A percentile compares a stretch with the other conserved stretches of the same genome.
phyloP scores from a whole-genome alignment of 2,888 invertebrate species.

The Lacanobia oleracea region DNA sequence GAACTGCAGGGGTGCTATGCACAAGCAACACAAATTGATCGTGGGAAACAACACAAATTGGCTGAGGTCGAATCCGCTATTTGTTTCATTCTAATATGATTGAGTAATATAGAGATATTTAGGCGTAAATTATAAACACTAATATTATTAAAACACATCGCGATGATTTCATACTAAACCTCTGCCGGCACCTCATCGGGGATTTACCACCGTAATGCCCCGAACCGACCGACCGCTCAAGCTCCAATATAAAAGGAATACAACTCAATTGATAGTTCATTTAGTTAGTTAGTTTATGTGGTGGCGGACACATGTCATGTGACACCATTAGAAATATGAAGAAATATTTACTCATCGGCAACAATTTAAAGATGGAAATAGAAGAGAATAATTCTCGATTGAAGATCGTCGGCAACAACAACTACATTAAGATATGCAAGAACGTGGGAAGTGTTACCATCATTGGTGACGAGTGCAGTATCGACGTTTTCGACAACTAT shows the following conservation, averaged over 20 bases:
- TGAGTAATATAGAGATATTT: slow-evolving; percentile 41
- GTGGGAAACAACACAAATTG: slow-evolving; percentile 74
- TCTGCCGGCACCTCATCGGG: slow-evolving; percentile 47
- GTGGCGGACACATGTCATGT: slow-evolving; percentile 29
- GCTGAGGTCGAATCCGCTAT: slow-evolving; percentile 65
- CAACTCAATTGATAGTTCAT: slow-evolving; percentile 41
- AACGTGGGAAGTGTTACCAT: slow-evolving; percentile 73
- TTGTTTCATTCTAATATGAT: slow-evolving; percentile 52
- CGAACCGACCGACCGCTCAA: slow-evolving; percentile 16
- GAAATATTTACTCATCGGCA: slow-evolving; percentile 71
- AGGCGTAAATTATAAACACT: slow-evolving; percentile 31
- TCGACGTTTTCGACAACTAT: slow-evolving; percentile 70
- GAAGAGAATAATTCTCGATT: slow-evolving; percentile 69
- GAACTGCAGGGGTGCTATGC: slow-evolving; percentile 40
- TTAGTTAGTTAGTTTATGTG: slow-evolving; percentile 51
- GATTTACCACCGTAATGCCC: slow-evolving; percentile 60
- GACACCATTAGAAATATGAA: slow-evolving; percentile 66
- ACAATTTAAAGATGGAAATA: slow-evolving; percentile 73
- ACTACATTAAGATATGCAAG: slow-evolving; percentile 70
- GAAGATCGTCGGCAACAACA: slow-evolving; percentile 74
- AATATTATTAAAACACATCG: slow-evolving; percentile 26
- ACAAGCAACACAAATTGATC: slow-evolving; percentile 67
- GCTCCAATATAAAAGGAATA: slow-evolving; percentile 48
- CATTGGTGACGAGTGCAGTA: slow-evolving; percentile 70
- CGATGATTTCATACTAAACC: slow-evolving; percentile 44